These are phyloP conservation scores for Ciconia maguari DNA, from an alignment of 2,113 vertebrate genomes.

Conservation along the genomic window DNA sequence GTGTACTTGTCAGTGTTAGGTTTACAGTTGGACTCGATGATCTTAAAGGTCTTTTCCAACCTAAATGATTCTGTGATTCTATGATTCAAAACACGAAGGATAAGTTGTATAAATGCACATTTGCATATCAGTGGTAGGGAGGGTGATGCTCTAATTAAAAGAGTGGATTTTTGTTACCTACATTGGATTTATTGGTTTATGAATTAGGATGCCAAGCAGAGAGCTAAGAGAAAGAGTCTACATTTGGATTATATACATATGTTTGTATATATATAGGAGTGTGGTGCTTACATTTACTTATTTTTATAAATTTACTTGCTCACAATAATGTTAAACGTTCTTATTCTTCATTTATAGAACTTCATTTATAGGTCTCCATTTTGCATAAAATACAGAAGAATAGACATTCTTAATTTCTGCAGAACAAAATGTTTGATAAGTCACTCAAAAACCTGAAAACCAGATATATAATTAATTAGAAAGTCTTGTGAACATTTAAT, in stretches of 20 bases:
- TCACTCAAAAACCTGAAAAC: not conserved
- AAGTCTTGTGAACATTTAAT: conserved; percentile 29
- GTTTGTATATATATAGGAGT: not conserved
- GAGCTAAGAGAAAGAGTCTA: not conserved
- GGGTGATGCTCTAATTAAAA: not conserved
- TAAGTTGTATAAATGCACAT: not conserved
- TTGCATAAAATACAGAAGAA: not conserved
- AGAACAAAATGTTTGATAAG: not conserved
- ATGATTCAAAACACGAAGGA: not conserved
- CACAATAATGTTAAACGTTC: not conserved
- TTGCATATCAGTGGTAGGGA: not conserved
- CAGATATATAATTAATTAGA: not conserved
- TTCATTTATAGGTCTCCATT: not conserved
- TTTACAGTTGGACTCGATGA: not conserved
- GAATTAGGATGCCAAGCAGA: not conserved
- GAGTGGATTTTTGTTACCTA: not conserved
- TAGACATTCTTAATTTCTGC: not conserved
- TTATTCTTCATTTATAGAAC: not conserved
- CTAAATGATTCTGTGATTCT: not conserved
- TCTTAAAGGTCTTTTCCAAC: not conserved
- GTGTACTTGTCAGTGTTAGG: not conserved
- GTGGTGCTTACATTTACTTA: not conserved
- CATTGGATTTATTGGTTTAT: not conserved
- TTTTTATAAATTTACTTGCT: not conserved
- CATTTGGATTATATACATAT: not conserved